Evolutionary conservation across 2,113 vertebrate genomes (phyloP), one percentile per base, ranked within the genome.

Genomic region (Vidua macroura): DNA sequence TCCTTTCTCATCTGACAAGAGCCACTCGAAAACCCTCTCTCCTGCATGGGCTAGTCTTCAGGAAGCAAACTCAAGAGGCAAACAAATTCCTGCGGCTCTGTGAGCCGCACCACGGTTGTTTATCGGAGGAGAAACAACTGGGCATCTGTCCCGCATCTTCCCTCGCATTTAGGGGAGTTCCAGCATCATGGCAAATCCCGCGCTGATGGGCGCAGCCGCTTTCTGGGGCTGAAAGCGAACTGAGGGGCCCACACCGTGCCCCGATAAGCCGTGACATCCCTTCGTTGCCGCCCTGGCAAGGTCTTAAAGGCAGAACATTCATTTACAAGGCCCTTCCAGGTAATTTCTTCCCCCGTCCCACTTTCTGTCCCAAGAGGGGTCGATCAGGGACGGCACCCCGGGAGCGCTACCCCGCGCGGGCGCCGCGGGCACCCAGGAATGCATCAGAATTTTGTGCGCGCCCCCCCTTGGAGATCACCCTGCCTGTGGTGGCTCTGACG

Each of bases 311-410:
- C 13, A 74, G 19, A 60, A 48, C 2, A 53, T n/a, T 43, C 20
- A 44, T 41, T n/a, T 20, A 37, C 19, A 44, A 64, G 11, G 8
- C 10, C 25, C 6, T 63, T 88, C 6, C 33, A 35, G 56, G 24
- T 4, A 30, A 20, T 56, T 56, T 49, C 35, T 37, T 56, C 7
- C 55, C 51, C 27, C 2, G 1, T 17, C 24, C 24, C 11, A 1
- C 6, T 49, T 31, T 28, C 35, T 31, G 23, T 12, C 31, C 49
- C 39, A 6, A 8, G 39, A 37, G 10, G 16, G 6, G 6, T 58
- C 6, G 11, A 16, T n/a, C 21, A 17, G 25, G 22, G 39, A 19
- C 17, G 3, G 33, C 1, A 5, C 7, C 24, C 15, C 2, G 1
- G 22, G 22, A 13, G 30, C 33, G 3, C 43, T 37, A 19, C 23